Evolutionary conservation across 2,888 invertebrate genomes (phyloP).

Genomic region (Drosophila nigricruria): DNA sequence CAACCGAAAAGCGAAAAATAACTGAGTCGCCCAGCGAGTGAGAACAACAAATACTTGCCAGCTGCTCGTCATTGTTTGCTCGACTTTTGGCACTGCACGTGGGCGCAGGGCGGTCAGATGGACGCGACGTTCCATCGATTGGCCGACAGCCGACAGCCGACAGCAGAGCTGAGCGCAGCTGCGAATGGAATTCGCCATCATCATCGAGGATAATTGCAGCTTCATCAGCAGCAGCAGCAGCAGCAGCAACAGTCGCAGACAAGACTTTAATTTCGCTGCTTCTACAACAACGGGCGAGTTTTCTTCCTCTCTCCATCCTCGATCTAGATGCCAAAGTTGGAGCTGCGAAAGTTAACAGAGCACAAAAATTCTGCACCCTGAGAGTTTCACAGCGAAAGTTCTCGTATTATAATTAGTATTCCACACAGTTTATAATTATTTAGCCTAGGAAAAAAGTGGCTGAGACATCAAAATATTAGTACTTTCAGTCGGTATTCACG

Average conservation of each 20-base stretch:
- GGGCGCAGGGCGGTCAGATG: conserved; percentile 35
- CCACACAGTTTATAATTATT: conserved; percentile 6
- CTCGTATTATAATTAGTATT: conserved; percentile 2
- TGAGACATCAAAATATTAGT: conserved; percentile 1
- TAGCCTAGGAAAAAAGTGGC: neutral
- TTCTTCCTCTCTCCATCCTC: neutral
- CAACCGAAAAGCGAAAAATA: conserved; percentile 28
- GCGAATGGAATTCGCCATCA: conserved; percentile 77
- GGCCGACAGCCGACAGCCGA: conserved; percentile 37
- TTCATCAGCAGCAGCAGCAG: conserved; percentile 31
- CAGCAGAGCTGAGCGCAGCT: conserved; percentile 66
- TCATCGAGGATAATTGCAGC: conserved; percentile 75
- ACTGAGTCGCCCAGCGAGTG: conserved; percentile 55
- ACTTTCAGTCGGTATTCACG: neutral
- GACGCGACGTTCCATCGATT: conserved; percentile 36
- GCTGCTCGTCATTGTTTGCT: conserved; percentile 76
- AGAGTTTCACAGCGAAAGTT: conserved; percentile 44
- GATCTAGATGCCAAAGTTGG: conserved; percentile 18
- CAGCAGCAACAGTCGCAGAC: conserved; percentile 30
- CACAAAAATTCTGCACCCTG: neutral
- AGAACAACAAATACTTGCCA: conserved; percentile 75
- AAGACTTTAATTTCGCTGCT: conserved; percentile 29
- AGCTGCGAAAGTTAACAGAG: conserved; percentile 18
- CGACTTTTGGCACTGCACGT: conserved; percentile 63
- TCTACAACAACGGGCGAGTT: conserved; percentile 9